These are phyloP conservation scores for Ispidina lecontei DNA, from an alignment of 2,797 vertebrate species.

Conservation along the genomic window DNA sequence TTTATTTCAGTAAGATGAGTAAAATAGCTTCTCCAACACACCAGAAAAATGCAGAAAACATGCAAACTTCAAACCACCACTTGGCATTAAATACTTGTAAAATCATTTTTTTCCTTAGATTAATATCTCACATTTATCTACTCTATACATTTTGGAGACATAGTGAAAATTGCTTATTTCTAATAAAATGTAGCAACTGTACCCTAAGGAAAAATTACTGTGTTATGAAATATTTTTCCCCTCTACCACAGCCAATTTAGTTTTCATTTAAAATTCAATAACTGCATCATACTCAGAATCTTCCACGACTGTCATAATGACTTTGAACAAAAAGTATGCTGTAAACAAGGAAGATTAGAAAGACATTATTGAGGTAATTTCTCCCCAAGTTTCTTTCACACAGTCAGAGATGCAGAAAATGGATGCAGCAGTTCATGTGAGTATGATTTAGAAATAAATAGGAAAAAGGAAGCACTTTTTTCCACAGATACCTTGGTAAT, in stretches of 20 bases:
- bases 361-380: conserved; percentile 67
- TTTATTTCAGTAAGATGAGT: neutral
- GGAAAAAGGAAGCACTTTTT: neutral
- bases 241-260: conserved; percentile 73
- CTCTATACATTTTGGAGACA: conserved; percentile 55
- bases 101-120: conserved; percentile 43
- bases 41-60: conserved; percentile 13
- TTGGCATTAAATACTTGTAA: conserved; percentile 59
- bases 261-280: conserved; percentile 79
- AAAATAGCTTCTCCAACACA: conserved; percentile 8
- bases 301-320: conserved; percentile 65
- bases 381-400: conserved; percentile 40
- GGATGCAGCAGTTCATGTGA: neutral
- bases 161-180: conserved; percentile 74
- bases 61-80: conserved; percentile 23
- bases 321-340: conserved; percentile 68
- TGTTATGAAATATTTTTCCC: conserved; percentile 70
- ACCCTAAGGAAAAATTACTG: conserved; percentile 73
- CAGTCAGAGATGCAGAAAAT: conserved; percentile 1
- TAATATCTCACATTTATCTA: conserved; percentile 57
- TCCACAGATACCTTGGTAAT: neutral
- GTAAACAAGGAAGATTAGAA: conserved; percentile 75
- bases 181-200: conserved; percentile 71
- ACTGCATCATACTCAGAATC: conserved; percentile 66
- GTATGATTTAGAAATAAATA: conserved; percentile 19